These are phyloP conservation scores for Cantharis flavilabris DNA, from an alignment of 2,888 invertebrate species.

Conservation along the genomic window DNA sequence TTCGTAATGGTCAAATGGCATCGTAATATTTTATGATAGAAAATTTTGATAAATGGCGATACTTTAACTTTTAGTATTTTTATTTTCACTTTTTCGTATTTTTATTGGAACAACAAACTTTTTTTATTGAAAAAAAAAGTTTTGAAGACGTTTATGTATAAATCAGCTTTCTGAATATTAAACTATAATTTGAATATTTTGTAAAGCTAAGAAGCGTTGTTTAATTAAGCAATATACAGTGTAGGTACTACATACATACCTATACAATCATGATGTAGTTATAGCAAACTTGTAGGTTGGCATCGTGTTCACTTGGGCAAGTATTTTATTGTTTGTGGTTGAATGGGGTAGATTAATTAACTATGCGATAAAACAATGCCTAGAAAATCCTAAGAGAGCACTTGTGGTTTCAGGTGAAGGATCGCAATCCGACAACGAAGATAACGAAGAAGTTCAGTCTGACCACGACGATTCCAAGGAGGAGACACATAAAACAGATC, in stretches of 20 bases:
- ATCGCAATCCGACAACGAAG: constrained; percentile 44
- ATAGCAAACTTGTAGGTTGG: background rate
- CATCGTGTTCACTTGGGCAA: background rate
- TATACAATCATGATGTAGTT: background rate
- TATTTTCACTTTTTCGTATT: background rate
- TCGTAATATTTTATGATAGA: background rate
- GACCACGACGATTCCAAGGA: constrained; percentile 43
- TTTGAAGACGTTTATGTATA: background rate
- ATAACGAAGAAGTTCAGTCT: constrained; percentile 27
- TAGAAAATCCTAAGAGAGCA: background rate
- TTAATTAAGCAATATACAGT: background rate
- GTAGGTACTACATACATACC: background rate
- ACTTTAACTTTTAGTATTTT: background rate
- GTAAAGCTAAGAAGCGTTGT: background rate
- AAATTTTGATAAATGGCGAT: constrained; percentile 1
- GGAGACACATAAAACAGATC: constrained; percentile 55
- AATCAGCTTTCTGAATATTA: background rate
- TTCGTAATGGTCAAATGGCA: background rate
- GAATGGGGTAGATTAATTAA: background rate
- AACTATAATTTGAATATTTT: background rate
- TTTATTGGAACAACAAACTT: background rate
- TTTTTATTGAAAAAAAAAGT: background rate
- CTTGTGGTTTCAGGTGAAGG: constrained; percentile 32
- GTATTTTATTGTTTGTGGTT: background rate
- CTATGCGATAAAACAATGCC: background rate